Base-by-base conservation (phyloP, 2,113 vertebrate species). In the Lanius collurio region DNA sequence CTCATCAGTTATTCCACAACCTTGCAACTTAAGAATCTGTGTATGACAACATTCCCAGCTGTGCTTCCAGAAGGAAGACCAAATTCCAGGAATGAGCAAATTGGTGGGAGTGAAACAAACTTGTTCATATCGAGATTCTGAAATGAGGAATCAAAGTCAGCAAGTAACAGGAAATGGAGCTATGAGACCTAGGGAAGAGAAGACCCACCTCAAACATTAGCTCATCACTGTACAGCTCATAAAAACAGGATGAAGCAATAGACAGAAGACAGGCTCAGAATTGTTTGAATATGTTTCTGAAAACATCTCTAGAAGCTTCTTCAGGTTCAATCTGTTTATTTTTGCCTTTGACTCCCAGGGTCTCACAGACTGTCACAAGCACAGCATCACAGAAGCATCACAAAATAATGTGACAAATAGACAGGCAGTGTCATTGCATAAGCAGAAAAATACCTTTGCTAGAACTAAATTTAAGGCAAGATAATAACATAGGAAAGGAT, bases 371-470 rank as follows among this genome's bases (percentile, higher is more conserved):
- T 92, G 42, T 30, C 15, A 63, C 55, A 81, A 90, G 35, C 35
- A 81, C 17, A 87, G 64, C 83, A 77, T 70, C 55, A 94, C 39
- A 93, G 64, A 92, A 83, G 76, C 60, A 87, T 65, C 73, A 83
- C 71, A 89, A 85, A 96, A 83, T 47, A 70, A 74, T 70, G 27
- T 75, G 47, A 79, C 82, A 88, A 88, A 95, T 4, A 83, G 2
- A 24, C 71, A 75, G 47, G 44, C 75, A 10, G 19, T 49, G 15
- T 71, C 85, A 71, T 55, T 78, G 64, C 92, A 83, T 90, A 90
- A 95, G 90, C 85, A 88, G 71, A 88, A 94, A 94, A 86, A 86
- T 78, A 96, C 83, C 90, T 93, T 83, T 49, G 62, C 86, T 90
- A 56, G 49, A 94, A 88, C 73, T 94, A 92, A 94, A 96, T 92